Evolutionary conservation across 2,797 vertebrate genomes (phyloP), one percentile per base, ranked within the genome.

Genomic region (Alca torda): DNA sequence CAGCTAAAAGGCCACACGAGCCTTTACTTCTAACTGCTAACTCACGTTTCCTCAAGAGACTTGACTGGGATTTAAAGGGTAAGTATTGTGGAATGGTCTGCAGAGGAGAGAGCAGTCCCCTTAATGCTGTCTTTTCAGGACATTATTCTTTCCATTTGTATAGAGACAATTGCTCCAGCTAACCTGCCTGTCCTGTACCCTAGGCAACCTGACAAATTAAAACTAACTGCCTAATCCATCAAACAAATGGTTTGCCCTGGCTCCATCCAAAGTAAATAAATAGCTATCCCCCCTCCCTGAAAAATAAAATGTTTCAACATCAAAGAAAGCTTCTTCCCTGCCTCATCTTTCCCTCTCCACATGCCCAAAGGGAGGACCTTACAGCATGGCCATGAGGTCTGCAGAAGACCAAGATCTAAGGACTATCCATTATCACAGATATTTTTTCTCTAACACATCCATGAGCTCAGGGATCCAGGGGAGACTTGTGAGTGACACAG

Each of bases 161-260:
- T 78, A 86, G 87, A 94, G 69, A 92, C 84, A 87, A 94, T 93
- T 93, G 84, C 87, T 96, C 59, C 87, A 93, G 85, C 90, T 94
- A 96, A 95, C 97, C 91, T 96, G 93, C 73, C 89, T 94, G 92
- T 95, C 87, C 89, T 95, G 90, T 95, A 96, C 96, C 92, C 95
- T 95, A 92, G 95, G 96, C 93, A 97, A 96, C 95, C 90, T 97
- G 94, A 95, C 82, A 93, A 96, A 97, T 97, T 96, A 97, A 96
- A 96, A 96, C 87, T 84, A 91, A 93, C 84, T 69, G 76, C 84
- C 94, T 97, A 97, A 96, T 96, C 94, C 89, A 95, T 97, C 96
- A 97, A 97, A 93, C 72, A 97, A 96, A 97, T 95, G 87, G 84
- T 91, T 94, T 92, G 82, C 59, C 56, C 37, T 60, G 63, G 77